Conservation (phyloP, 2,113 vertebrate species). For the Gadus chalcogrammus region DNA sequence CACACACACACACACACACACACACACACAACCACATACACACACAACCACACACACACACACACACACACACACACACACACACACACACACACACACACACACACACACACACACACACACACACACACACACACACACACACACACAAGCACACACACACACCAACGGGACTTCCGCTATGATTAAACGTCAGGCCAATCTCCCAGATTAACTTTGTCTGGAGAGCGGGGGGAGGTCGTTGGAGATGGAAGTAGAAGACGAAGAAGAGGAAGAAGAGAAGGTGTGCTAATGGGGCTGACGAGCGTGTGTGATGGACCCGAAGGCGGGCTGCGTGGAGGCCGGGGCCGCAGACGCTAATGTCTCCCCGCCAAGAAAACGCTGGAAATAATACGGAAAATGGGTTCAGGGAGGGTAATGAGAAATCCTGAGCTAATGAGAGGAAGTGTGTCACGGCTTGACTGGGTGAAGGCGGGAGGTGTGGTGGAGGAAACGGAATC, state of each 20-base stretch:
- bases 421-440: conserved; percentile 61
- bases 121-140: no score
- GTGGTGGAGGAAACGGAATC: not conserved
- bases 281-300: conserved; percentile 27
- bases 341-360: conserved; percentile 39
- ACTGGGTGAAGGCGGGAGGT: conserved; percentile 43
- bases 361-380: conserved; percentile 14
- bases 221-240: not conserved
- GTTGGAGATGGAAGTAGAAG: conserved; percentile 7
- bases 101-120: no score
- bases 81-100: no score
- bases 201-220: conserved; percentile 46
- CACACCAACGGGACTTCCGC: conserved; percentile 13
- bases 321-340: conserved; percentile 26
- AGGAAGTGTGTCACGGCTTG: conserved; percentile 59
- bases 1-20: no score
- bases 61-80: no score
- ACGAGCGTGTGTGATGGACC: conserved; percentile 19
- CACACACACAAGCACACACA: no score
- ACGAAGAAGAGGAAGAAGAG: conserved; percentile 1
- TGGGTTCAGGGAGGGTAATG: conserved; percentile 57
- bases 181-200: conserved; percentile 49
- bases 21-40: no score
- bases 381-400: conserved; percentile 43
- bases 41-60: no score